These are phyloP conservation scores for Protobothrops mucrosquamatus DNA, from an alignment of 2,113 vertebrate genomes.

Conservation along the genomic window DNA sequence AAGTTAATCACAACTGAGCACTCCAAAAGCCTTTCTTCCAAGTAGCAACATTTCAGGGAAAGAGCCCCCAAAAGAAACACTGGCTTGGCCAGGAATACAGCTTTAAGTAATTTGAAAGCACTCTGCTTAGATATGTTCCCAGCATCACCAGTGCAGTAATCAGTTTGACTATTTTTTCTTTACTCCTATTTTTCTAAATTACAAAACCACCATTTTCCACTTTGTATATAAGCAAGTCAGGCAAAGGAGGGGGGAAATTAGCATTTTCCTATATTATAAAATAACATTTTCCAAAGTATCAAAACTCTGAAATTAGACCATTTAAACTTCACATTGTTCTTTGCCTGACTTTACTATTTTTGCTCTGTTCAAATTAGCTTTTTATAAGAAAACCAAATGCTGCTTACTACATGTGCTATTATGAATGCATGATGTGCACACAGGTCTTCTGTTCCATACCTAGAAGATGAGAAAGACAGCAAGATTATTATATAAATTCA, in stretches of 20 bases:
- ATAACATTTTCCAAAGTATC: neutral
- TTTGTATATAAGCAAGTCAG: neutral
- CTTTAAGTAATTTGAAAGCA: neutral
- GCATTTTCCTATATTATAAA: neutral
- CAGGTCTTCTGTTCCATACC: constrained; percentile 89
- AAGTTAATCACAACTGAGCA: neutral
- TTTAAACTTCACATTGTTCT: neutral
- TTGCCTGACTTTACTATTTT: neutral
- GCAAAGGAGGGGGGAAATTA: neutral
- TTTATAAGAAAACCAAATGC: neutral
- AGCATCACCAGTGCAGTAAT: neutral
- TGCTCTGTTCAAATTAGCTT: neutral
- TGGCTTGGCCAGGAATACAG: neutral
- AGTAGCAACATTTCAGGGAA: neutral
- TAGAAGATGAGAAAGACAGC: constrained; percentile 53
- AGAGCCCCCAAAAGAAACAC: neutral
- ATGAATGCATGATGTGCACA: constrained; percentile 85
- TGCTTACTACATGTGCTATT: constrained; percentile 85
- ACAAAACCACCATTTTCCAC: neutral
- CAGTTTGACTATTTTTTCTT: neutral
- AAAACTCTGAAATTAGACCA: neutral
- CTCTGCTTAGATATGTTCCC: neutral
- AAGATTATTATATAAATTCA: neutral
- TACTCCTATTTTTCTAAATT: neutral
- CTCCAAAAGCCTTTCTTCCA: neutral